Conservation (phyloP, 2,797 vertebrate genomes). For the Xenops minutus region DNA sequence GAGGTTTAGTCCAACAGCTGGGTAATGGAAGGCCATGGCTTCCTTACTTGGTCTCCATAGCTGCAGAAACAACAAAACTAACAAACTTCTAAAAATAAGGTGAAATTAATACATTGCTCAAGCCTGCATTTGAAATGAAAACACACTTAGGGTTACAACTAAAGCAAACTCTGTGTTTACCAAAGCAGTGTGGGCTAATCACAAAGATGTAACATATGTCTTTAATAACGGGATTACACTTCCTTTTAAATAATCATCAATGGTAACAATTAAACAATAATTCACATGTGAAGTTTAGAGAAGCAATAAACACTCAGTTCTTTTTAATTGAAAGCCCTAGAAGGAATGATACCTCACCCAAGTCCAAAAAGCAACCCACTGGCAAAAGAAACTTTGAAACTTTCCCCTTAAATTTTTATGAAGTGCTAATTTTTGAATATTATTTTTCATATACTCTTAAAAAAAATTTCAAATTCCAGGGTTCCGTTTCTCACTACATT, state of each 20-base stretch:
- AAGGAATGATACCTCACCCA: background rate
- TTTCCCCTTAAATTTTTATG: background rate
- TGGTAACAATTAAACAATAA: background rate
- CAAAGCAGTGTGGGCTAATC: background rate
- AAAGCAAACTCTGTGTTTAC: background rate
- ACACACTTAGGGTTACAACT: background rate
- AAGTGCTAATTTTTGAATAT: background rate
- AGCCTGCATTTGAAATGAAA: constrained; percentile 21
- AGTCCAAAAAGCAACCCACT: background rate
- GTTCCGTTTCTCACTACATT: background rate
- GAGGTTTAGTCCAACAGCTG: constrained; percentile 85
- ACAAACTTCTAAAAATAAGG: constrained; percentile 81
- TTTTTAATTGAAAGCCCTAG: background rate
- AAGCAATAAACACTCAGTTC: background rate
- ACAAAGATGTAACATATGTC: background rate
- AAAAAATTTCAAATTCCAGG: background rate
- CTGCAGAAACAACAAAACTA: constrained; percentile 82
- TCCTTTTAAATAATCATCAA: background rate
- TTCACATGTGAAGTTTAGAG: background rate
- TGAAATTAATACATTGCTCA: constrained; percentile 43
- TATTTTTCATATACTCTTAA: background rate
- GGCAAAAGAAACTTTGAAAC: background rate
- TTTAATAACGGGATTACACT: background rate
- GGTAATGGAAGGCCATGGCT: constrained; percentile 77
- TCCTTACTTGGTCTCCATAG: constrained; percentile 78